Evolutionary conservation across 2,113 vertebrate genomes (phyloP), one percentile per base, ranked within the genome.

Genomic region (Serinus canaria): DNA sequence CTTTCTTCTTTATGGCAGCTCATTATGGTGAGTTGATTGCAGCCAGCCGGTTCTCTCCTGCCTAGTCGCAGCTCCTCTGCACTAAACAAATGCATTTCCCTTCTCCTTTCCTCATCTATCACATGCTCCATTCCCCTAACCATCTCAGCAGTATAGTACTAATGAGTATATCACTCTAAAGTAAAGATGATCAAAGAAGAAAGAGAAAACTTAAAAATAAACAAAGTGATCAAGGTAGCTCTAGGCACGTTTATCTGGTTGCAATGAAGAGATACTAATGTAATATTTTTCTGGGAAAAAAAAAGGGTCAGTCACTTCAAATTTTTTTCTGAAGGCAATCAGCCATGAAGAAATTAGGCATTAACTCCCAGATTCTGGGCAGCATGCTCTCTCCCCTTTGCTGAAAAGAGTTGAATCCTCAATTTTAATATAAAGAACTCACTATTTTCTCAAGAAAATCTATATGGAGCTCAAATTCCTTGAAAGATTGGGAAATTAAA

Each of bases 301-400:
- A 63, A 58, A 28, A 15, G 6, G n/a, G 63, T 76, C 53, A 60
- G 9, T 18, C 9, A 39, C 39, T 88, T 90, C 33, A 66, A 62
- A 73, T 6, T 3, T 59, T 76, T 60, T 46, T 27, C 46, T 56
- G 37, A 73, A 74, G 13, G 44, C 27, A 78, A 53, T 41, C 20
- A 86, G 5, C 17, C 5, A 41, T 25, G 20, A 95, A 86, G 10
- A 89, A 62, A 7, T 66, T 46, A 21, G 17, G 3, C 11, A 64
- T 44, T 68, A 86, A 69, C 18, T n/a, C 44, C 14, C 11, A 59
- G 39, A 83, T 49, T 88, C 46, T 68, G 13, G 31, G 20, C 4
- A 43, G 10, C 3, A 46, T 30, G 2, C 1, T 79, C 4, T 56
- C 4, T 81, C 2, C 13, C 27, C 37, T 64, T 76, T 0, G 0